Evolutionary conservation across 2,113 vertebrate species (phyloP).

Genomic region (Crotalus horridus): DNA sequence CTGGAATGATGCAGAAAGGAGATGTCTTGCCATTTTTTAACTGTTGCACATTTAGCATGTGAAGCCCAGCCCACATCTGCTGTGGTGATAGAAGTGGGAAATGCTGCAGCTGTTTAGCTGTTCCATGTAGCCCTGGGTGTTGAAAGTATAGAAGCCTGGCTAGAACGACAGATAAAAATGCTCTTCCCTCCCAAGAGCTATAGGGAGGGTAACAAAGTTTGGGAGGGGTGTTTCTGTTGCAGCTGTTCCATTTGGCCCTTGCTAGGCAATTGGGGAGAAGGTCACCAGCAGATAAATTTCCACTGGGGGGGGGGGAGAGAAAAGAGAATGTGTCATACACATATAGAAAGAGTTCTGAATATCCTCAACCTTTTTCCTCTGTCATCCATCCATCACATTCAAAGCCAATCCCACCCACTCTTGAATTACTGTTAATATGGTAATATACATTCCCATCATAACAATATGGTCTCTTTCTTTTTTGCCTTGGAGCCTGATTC

Average conservation of each 20-base stretch:
- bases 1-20: not conserved
- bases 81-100: not conserved
- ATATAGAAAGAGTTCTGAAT: not conserved
- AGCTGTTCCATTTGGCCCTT: constrained; percentile 2
- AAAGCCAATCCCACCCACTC: not conserved
- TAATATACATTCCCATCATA: not conserved
- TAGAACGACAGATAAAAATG: not conserved
- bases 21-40: not conserved
- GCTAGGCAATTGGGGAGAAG: not conserved
- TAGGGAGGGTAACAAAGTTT: not conserved
- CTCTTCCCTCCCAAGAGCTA: not conserved
- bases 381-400: too few species aligned
- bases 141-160: not conserved
- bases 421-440: not conserved
- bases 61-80: not conserved
- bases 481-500: not conserved
- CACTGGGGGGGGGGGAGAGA: not conserved
- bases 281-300: constrained; percentile 9
- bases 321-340: not conserved
- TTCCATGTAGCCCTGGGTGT: not conserved
- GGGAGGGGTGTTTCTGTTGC: not conserved
- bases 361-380: not conserved
- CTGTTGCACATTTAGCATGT: not conserved
- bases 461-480: not conserved
- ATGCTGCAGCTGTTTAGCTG: not conserved